phyloP scores from a whole-genome alignment of 2,113 vertebrate species.

The Mugil cephalus region DNA sequence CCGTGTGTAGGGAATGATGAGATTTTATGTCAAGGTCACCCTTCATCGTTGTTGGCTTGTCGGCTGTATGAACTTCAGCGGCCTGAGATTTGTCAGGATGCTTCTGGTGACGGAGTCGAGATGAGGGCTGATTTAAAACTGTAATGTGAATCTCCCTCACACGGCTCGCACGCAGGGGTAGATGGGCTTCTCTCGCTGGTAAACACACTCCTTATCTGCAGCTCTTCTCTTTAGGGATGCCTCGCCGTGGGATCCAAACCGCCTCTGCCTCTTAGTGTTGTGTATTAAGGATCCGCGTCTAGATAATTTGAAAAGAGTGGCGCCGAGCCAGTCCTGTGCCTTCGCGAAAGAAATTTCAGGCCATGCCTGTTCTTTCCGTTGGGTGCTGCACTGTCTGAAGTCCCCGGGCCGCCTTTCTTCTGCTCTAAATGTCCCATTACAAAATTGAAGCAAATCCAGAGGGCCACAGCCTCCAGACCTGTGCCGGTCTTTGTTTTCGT shows the following conservation, averaged over 20 bases:
- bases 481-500: conserved; percentile 51
- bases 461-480: conserved; percentile 23
- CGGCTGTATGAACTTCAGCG: conserved; percentile 19
- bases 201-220: conserved; percentile 50
- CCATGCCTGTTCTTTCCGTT: conserved; percentile 29
- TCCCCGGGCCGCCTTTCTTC: conserved; percentile 43
- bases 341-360: conserved; percentile 30
- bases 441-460: conserved; percentile 30
- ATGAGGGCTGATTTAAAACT: conserved; percentile 58
- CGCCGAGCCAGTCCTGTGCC: conserved; percentile 24
- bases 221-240: conserved; percentile 44
- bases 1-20: conserved; percentile 37
- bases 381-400: conserved; percentile 18
- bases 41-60: conserved; percentile 26
- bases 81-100: conserved; percentile 34
- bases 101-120: conserved; percentile 25
- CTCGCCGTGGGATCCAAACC: conserved; percentile 35
- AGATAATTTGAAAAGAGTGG: conserved; percentile 38
- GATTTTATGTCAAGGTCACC: conserved; percentile 62
- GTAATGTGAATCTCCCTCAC: conserved; percentile 42
- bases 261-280: conserved; percentile 27
- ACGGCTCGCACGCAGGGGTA: conserved; percentile 17
- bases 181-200: conserved; percentile 20
- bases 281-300: conserved; percentile 40
- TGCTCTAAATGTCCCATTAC: conserved; percentile 56